Evolutionary conservation across 2,797 vertebrate genomes (phyloP).

Genomic region (Botia almorhae): DNA sequence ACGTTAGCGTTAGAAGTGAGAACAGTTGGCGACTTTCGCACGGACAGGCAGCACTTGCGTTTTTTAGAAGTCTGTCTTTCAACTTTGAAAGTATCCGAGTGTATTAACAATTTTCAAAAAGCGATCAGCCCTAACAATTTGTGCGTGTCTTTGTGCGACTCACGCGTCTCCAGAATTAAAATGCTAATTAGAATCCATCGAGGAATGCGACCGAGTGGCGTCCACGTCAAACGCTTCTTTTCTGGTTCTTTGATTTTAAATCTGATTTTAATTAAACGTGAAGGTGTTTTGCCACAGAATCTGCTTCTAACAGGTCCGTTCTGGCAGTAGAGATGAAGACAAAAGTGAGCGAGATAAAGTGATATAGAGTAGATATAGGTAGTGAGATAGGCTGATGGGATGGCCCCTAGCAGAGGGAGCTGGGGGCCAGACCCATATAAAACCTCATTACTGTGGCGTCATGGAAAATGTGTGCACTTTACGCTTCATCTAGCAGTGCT

Average conservation of each 20-base stretch:
- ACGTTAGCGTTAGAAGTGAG: not conserved
- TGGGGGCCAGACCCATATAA: slow-evolving; percentile 57
- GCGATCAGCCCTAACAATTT: slow-evolving; percentile 24
- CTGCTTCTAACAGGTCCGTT: not conserved
- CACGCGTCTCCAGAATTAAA: slow-evolving; percentile 16
- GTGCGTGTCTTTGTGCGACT: slow-evolving; percentile 10
- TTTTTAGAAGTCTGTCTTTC: not conserved
- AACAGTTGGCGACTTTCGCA: not conserved
- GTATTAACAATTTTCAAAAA: not conserved
- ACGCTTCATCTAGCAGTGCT: slow-evolving; percentile 60
- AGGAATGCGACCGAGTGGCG: not conserved
- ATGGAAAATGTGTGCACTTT: slow-evolving; percentile 63
- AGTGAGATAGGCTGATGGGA: slow-evolving; percentile 38
- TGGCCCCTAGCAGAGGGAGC: slow-evolving; percentile 46
- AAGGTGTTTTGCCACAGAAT: not conserved
- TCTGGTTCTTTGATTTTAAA: slow-evolving; percentile 2
- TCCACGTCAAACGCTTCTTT: not conserved
- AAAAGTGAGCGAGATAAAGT: not conserved
- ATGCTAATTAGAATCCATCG: slow-evolving; percentile 40
- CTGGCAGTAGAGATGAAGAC: not conserved
- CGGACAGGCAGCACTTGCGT: not conserved
- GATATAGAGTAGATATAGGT: slow-evolving; percentile 32
- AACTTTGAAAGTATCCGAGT: not conserved
- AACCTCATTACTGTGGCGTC: slow-evolving; percentile 66
- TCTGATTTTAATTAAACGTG: not conserved